Base-by-base conservation (phyloP, 2,888 invertebrate species). In the Gandaritis pyraliata region DNA sequence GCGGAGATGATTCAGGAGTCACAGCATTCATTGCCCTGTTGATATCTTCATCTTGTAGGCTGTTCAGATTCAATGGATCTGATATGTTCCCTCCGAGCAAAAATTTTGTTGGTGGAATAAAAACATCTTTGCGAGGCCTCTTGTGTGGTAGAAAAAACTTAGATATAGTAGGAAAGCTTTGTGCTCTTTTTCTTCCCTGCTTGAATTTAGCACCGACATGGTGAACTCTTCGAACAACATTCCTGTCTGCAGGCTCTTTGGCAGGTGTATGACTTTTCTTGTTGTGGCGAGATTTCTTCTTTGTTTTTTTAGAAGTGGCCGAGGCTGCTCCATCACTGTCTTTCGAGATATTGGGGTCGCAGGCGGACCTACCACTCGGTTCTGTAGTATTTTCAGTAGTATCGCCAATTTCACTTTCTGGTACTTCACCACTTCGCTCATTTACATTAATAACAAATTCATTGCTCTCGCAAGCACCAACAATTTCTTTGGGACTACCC, bases 21-120 rank as follows among this genome's bases (percentile, higher is more conserved):
- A 96, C 95, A n/a, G 96, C 96, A 87, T 97, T 97, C 94, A 97
- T 95, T 7, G 95, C 96, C 71, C 96, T 93, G 75, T 95, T 95
- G 16, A 95, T 92, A 73, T 95, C 95, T 81, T 96, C 96, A 82
- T 96, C 95, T 86, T 96, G 97, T 74, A 99, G 93, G 80, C 98
- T 98, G 80, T 97, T 98, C 64, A 99, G 88, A 90, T 99, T 99
- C 48, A 99, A 88, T 0, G 98, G 99, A 93, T 99, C 99, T 71
- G 96, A 96, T 71, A 98, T 98, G 85, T 98, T 98, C 8, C 98
- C 99, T 47, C 98, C 99, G 1, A 98, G 93, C 4, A 98, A 90
- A 87, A 99, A 98, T 85, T 98, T 98, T 0, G 97, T 97, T 0
- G 98, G 98, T 54, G 97, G 95, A 75, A 97, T 96, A 70, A 96